Base-by-base conservation (phyloP, 2,888 invertebrate genomes). In the Drosophila ustulata region DNA sequence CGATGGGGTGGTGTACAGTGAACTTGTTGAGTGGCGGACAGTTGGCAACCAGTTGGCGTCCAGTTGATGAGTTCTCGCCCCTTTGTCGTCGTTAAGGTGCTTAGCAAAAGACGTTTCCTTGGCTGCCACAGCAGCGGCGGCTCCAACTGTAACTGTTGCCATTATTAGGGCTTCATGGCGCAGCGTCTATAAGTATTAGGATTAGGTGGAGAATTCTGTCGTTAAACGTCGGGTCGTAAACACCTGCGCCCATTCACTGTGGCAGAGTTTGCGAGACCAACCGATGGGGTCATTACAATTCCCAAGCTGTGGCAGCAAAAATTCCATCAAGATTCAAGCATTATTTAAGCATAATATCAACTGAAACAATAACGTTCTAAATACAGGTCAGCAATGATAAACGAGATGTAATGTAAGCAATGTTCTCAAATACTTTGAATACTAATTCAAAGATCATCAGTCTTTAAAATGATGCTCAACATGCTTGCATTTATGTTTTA, bases 51-150 rank as follows among this genome's bases (percentile, higher is more conserved):
- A 51, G 71, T 57, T 57, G 58, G 28, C 71, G 51, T 50, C 53
- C 58, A 70, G 56, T 65, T 75, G 72, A 77, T 71, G 65, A 39
- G 62, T 46, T 45, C 39, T 50, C 26, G 28, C 57, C 46, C 34
- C 46, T 26, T 26, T 37, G 80, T 86, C 83, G 80, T 86, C 83
- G 89, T 88, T 84, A 88, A 89, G 83, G 83, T 84, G 89, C 89
- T 89, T 84, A 83, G 73, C 57, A 39, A 46, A 78, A 74, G 89
- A 73, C 88, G 86, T 82, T 73, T 55, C 65, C 59, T 56, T 71
- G 67, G 53, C 70, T 69, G 46, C 71, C 58, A 41, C 45, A 25
- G 11, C 32, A 32, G 9, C 32, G 8, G 32, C 32, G 23, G 45
- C 45, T 30, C 45, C 61, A 50, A 59, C 52, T 59, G 70, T 63